Percentiles rank a stretch among this genome's conserved stretches.
Evolutionary conservation across 2,113 vertebrate genomes (phyloP).

Genomic region (Gallinago undulata): DNA sequence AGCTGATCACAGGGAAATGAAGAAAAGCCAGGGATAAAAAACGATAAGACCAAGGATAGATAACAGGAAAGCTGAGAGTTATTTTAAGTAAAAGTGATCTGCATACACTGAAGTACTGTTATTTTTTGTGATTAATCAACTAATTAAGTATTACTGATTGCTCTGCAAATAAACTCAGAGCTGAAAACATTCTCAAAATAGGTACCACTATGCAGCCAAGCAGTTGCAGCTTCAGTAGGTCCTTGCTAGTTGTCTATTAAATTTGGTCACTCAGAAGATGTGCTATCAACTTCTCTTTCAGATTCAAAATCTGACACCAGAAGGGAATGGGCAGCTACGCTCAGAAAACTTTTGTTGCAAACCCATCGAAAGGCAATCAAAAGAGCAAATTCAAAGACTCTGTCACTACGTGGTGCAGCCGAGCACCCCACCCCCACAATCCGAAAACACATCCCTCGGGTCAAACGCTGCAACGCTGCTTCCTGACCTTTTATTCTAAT

Average conservation of each 20-base stretch:
- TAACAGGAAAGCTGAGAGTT: neutral
- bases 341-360: neutral
- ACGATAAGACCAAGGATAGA: neutral
- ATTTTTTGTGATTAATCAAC: neutral
- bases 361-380: neutral
- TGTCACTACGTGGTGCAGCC: neutral
- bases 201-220: neutral
- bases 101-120: neutral
- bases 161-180: neutral
- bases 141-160: neutral
- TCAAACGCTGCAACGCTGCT: neutral
- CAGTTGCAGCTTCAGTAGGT: neutral
- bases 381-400: neutral
- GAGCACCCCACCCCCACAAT: neutral
- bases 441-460: neutral
- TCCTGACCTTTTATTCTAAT: neutral
- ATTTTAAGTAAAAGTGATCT: neutral
- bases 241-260: neutral
- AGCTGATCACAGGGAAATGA: neutral
- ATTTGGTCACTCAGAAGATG: neutral
- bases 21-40: neutral
- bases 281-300: neutral
- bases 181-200: neutral
- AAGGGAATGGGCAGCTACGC: neutral
- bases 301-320: neutral